Percentiles rank a stretch among this genome's conserved stretches.
Conservation (phyloP, 1,140 invertebrate species). For the Carcinoscorpius rotundicauda region DNA sequence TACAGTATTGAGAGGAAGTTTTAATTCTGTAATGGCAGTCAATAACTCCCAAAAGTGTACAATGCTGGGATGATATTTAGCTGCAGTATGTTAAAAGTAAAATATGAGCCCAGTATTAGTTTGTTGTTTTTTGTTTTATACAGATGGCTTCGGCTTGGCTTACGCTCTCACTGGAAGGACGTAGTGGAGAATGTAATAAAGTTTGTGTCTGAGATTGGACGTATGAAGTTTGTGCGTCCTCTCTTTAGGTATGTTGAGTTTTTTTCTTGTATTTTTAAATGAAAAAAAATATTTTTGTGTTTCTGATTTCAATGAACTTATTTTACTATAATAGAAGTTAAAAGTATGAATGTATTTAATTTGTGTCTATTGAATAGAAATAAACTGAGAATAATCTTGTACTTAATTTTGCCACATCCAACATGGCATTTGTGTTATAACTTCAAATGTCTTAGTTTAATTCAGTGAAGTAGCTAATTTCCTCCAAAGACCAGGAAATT, state of each 20-base stretch:
- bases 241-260: constrained; percentile 49
- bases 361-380: too few relatives aligned
- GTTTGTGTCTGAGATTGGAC: constrained; percentile 68
- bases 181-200: constrained; percentile 50
- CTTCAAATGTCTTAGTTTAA: too few relatives aligned
- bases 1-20: neutral
- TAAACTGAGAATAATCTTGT: too few relatives aligned
- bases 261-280: neutral
- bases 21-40: constrained; percentile 2
- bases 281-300: too few relatives aligned
- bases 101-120: too few relatives aligned
- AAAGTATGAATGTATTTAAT: too few relatives aligned
- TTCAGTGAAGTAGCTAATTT: too few relatives aligned
- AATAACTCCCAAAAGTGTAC: neutral
- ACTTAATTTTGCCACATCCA: too few relatives aligned
- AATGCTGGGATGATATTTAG: neutral
- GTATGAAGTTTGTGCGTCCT: constrained; percentile 82
- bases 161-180: constrained; percentile 53
- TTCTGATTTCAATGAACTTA: too few relatives aligned
- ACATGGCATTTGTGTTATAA: too few relatives aligned
- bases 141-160: constrained; percentile 62
- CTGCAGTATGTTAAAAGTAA: constrained; percentile 9
- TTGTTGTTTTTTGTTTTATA: constrained; percentile 23
- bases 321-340: too few relatives aligned
- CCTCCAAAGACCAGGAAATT: too few relatives aligned